Evolutionary conservation across 2,113 vertebrate genomes (phyloP), one percentile per base, ranked within the genome.

Genomic region (Macaca mulatta): DNA sequence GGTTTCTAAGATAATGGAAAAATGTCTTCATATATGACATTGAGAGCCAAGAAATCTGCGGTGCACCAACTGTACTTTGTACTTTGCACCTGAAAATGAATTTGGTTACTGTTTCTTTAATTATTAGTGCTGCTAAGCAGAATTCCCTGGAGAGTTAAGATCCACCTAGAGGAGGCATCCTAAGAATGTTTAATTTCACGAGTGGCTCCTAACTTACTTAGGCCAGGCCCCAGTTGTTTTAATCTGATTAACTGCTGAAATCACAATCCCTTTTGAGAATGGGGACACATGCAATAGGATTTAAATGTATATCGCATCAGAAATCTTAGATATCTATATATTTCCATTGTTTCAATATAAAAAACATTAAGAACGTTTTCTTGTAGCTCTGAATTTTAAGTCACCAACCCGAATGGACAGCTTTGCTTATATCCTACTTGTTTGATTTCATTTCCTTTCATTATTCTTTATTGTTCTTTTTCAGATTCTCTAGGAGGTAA

Each of bases 401-500:
- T 9, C 0, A 57, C 3, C 20, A 13, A 22, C 22, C 14, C 16
- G 1, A 50, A 27, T 57, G 27, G 45, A 16, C 6, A 0, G 27
- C 32, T 95, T 89, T 92, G 40, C 57, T 91, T 96, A 30, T 7
- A 48, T 89, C 38, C 67, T 93, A 35, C 48, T 88, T 89, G 10
- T 79, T 96, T 72, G 5, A 45, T 97, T 97, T 96, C 32, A 70
- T 57, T 96, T 85, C 64, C 45, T 96, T 74, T 74, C 14, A 48
- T 81, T 93, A 11, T 94, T 74, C 35, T 87, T 94, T 40, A 55
- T 80, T 86, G 13, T 96, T 97, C 40, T 97, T 95, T 59, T 86
- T 64, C 98, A 99, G 99, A 99, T 98, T 99, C 99, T 10, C 96
- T 99, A 85, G 99, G 99, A 77, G 99, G 99, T 27, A 99, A 99